Percentiles rank a stretch among this genome's conserved stretches.
These are phyloP conservation scores for Punctoribates punctum DNA, from an alignment of 2,888 invertebrate genomes.

Conservation along the genomic window DNA sequence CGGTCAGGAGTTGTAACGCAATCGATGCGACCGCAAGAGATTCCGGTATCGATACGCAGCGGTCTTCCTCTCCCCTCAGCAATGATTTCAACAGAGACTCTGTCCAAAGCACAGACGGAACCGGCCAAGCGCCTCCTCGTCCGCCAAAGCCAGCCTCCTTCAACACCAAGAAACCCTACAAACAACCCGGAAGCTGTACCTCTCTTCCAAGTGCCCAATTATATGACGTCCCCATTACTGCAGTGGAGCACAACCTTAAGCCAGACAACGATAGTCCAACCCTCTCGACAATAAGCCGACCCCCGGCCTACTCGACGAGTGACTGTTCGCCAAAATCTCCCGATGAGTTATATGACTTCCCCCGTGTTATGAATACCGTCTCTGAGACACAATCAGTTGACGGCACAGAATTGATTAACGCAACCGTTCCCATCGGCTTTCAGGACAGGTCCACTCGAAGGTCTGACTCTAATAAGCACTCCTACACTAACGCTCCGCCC, in stretches of 20 bases:
- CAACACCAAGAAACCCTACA: slow-evolving; percentile 54
- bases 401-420: slow-evolving; percentile 11
- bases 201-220: slow-evolving; percentile 38
- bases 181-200: slow-evolving; percentile 45
- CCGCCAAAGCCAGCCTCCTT: slow-evolving; percentile 70
- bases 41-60: slow-evolving; percentile 1
- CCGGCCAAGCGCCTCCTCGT: slow-evolving; percentile 61
- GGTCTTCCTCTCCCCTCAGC: slow-evolving; percentile 16
- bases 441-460: slow-evolving; percentile 2
- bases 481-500: slow-evolving; percentile 64
- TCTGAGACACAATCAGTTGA: slow-evolving; percentile 13
- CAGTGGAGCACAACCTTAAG: slow-evolving; percentile 41
- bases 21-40: neutral
- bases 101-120: slow-evolving; percentile 13
- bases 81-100: neutral
- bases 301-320: neutral
- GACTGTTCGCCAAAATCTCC: slow-evolving; percentile 23
- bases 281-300: neutral
- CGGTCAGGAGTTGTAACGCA: slow-evolving; percentile 23
- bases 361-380: slow-evolving; percentile 55
- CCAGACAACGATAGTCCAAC: neutral
- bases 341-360: slow-evolving; percentile 67
- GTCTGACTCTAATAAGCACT: slow-evolving; percentile 54
- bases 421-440: slow-evolving; percentile 27
- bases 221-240: slow-evolving; percentile 36